Evolutionary conservation across 1,140 invertebrate species (phyloP).

Genomic region (Coptotermes formosanus): DNA sequence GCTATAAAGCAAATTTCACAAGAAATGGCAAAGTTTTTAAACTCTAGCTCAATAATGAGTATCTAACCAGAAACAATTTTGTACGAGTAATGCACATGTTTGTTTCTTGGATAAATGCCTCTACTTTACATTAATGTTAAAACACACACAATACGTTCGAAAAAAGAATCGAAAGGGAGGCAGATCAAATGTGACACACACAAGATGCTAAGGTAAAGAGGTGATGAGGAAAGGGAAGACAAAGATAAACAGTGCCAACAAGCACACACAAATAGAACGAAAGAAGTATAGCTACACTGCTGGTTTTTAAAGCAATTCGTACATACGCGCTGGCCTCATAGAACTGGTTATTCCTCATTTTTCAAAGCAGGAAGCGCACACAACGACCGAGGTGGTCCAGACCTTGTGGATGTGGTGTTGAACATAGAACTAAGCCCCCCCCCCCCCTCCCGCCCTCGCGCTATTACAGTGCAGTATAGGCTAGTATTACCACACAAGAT

Average conservation of each 20-base stretch:
- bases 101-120: background rate
- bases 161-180: background rate
- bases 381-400: background rate
- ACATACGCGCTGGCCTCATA: background rate
- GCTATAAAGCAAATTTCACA: no score
- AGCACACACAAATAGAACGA: background rate
- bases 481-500: background rate
- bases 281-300: background rate
- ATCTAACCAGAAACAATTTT: background rate
- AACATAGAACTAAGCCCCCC: background rate
- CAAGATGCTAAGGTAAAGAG: background rate
- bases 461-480: background rate
- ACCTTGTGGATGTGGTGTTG: background rate
- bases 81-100: background rate
- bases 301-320: background rate
- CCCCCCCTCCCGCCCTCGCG: background rate
- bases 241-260: background rate
- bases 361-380: background rate
- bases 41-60: background rate
- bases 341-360: conserved; percentile 18
- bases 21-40: no score
- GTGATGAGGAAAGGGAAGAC: background rate
- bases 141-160: background rate
- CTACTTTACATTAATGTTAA: background rate
- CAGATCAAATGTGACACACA: background rate